These are phyloP conservation scores for Macrophya annulata DNA, from an alignment of 2,888 invertebrate genomes.

Conservation along the genomic window DNA sequence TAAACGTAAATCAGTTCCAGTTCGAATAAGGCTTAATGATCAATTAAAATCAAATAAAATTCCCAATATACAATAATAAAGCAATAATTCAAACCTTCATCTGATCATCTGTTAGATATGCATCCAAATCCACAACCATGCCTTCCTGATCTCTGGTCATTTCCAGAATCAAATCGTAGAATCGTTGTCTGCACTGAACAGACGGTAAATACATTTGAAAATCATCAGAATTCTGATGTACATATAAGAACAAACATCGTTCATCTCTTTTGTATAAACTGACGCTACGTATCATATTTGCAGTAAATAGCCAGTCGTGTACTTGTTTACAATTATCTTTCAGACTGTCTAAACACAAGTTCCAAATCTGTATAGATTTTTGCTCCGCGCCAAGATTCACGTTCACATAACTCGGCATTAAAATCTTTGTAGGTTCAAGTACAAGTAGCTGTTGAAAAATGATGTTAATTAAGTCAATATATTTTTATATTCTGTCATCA, in stretches of 20 bases:
- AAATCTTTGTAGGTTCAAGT: conserved; percentile 95
- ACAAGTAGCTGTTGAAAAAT: conserved; percentile 85
- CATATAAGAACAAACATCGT: conserved; percentile 97
- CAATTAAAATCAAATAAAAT: conserved; percentile 11
- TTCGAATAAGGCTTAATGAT: background rate
- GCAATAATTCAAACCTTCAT: conserved; percentile 83
- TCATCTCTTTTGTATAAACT: conserved; percentile 98
- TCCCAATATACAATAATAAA: background rate
- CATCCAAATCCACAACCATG: conserved; percentile 88
- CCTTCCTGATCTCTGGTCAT: conserved; percentile 94
- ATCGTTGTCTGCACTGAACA: conserved; percentile 89
- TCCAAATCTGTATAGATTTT: conserved; percentile 94
- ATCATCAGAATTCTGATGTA: conserved; percentile 98
- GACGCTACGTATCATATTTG: conserved; percentile 93
- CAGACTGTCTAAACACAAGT: conserved; percentile 91
- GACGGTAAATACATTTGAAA: conserved; percentile 99
- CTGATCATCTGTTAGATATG: conserved; percentile 87
- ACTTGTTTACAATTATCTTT: conserved; percentile 91
- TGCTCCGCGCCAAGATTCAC: conserved; percentile 97
- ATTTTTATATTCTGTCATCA: background rate
- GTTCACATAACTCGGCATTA: conserved; percentile 97
- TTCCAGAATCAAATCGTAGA: conserved; percentile 92
- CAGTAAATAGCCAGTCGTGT: conserved; percentile 96
- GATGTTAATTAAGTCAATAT: conserved; percentile 35
- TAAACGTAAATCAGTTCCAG: conserved; percentile 2